These are phyloP conservation scores for Sylvia atricapilla DNA, from an alignment of 2,113 vertebrate genomes.

Conservation along the genomic window DNA sequence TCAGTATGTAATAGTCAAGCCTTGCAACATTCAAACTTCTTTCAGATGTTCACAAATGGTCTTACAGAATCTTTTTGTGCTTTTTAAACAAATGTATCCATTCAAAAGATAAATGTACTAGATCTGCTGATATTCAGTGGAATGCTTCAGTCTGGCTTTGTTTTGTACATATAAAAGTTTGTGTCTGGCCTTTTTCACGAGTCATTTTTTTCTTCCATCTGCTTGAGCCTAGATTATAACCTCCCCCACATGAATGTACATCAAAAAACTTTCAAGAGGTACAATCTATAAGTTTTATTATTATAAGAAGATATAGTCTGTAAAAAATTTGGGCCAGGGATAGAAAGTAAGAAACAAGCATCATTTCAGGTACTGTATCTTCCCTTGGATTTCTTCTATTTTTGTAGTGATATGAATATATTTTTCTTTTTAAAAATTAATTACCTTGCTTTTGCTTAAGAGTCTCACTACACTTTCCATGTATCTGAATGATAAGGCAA, in stretches of 20 bases:
- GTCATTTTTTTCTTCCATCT: not conserved
- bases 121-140: not conserved
- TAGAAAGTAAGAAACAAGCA: not conserved
- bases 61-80: not conserved
- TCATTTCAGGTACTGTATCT: not conserved
- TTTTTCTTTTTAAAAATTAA: not conserved
- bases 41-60: slow-evolving; percentile 26
- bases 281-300: not conserved
- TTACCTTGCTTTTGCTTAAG: not conserved
- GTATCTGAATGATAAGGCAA: not conserved
- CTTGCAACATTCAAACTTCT: not conserved
- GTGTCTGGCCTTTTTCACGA: not conserved
- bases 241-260: not conserved
- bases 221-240: not conserved
- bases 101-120: not conserved
- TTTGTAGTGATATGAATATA: not conserved
- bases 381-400: not conserved
- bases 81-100: not conserved
- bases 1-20: not conserved
- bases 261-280: not conserved
- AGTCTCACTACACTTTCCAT: not conserved
- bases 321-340: not conserved
- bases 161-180: slow-evolving; percentile 5
- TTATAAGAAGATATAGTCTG: not conserved
- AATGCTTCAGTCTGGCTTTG: slow-evolving; percentile 18